Conservation (phyloP, 2,797 vertebrate species). For the Eulemur coronatus region DNA sequence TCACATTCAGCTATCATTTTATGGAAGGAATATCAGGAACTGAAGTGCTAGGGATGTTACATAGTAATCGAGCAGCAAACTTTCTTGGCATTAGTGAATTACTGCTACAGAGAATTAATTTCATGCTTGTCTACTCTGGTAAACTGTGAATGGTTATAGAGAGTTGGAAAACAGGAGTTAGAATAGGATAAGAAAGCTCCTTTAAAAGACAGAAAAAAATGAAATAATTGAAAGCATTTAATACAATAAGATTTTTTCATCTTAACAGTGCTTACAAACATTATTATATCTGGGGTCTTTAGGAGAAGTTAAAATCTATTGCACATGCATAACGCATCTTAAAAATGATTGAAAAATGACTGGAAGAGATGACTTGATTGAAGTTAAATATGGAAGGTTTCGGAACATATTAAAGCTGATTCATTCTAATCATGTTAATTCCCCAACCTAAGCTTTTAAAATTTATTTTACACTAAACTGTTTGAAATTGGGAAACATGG, state of each 20-base stretch:
- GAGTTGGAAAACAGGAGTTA: slow-evolving; percentile 35
- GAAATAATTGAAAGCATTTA: not conserved
- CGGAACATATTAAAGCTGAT: not conserved
- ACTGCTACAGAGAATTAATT: slow-evolving; percentile 62
- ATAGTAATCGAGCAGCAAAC: slow-evolving; percentile 52
- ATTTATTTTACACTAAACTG: not conserved
- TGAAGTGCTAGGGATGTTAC: not conserved
- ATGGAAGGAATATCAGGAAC: not conserved
- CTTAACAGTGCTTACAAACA: not conserved
- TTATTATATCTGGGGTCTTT: not conserved
- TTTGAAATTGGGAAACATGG: not conserved
- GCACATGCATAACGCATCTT: not conserved
- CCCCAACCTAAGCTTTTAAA: slow-evolving; percentile 25
- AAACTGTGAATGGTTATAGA: slow-evolving; percentile 1
- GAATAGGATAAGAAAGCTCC: not conserved
- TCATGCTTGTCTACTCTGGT: slow-evolving; percentile 66
- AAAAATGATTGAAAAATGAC: slow-evolving; percentile 22
- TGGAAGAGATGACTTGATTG: not conserved
- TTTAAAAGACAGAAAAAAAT: not conserved
- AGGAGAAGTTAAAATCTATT: not conserved
- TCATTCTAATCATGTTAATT: slow-evolving; percentile 30
- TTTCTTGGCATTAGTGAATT: slow-evolving; percentile 48
- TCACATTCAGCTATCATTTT: not conserved
- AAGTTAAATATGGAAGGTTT: slow-evolving; percentile 23
- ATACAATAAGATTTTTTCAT: not conserved